A percentile compares a stretch with the other conserved stretches of the same genome.
phyloP scores from a whole-genome alignment of 2,888 invertebrate genomes.

The Diplolepis rosae region DNA sequence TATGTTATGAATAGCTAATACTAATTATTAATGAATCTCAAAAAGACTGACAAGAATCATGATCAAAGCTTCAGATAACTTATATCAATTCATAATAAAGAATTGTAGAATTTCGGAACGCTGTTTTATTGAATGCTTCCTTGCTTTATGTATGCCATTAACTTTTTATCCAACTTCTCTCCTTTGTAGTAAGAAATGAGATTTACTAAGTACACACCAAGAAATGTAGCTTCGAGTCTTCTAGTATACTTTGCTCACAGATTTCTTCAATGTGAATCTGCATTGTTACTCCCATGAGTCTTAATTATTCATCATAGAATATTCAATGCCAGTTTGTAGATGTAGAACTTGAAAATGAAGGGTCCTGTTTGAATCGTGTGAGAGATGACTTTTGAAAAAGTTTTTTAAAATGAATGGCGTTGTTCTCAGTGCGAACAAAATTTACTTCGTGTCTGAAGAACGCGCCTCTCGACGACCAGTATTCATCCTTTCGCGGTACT shows the following conservation, averaged over 20 bases:
- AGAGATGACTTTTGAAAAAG: not conserved
- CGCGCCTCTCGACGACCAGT: too few species aligned
- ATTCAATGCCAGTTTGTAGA: too few species aligned
- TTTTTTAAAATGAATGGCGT: not conserved
- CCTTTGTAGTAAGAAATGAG: not conserved
- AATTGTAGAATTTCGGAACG: not conserved
- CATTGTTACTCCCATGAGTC: too few species aligned
- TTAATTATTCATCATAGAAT: too few species aligned
- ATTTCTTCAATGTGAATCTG: too few species aligned
- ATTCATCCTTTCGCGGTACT: not conserved
- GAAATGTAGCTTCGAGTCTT: too few species aligned
- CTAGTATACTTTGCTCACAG: too few species aligned
- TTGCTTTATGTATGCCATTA: not conserved
- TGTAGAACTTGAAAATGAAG: too few species aligned
- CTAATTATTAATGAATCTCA: not conserved
- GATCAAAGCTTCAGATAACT: not conserved
- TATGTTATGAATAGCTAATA: too few species aligned
- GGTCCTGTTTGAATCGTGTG: not conserved
- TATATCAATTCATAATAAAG: too few species aligned
- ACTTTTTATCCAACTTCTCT: not conserved
- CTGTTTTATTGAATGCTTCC: not conserved
- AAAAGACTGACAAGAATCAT: not conserved
- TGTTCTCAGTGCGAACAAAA: not conserved
- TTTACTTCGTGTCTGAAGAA: not conserved
- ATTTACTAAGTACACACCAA: not conserved